Percentiles rank a stretch among this genome's conserved stretches.
Conservation (phyloP, 2,113 vertebrate genomes). For the Petromus typicus region DNA sequence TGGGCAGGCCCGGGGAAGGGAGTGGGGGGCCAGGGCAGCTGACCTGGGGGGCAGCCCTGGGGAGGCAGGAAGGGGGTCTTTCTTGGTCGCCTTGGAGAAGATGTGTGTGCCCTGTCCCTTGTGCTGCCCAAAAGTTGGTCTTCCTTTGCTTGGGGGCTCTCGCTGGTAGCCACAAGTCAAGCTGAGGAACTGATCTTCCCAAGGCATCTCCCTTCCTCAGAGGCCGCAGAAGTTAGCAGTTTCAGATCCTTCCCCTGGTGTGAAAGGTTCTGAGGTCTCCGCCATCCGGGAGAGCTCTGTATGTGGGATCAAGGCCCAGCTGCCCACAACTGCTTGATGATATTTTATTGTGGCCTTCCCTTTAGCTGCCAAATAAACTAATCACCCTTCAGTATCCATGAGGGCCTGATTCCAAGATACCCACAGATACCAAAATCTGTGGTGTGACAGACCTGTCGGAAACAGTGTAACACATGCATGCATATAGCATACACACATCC, state of each 20-base stretch:
- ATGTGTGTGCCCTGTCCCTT: neutral
- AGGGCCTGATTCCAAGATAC: neutral
- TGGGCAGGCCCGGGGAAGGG: neutral
- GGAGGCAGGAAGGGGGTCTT: neutral
- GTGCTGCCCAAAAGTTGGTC: fast-evolving
- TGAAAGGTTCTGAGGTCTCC: neutral
- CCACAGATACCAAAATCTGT: neutral
- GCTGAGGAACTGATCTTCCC: neutral
- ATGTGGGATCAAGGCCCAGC: neutral
- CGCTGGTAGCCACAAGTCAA: neutral
- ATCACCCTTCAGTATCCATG: neutral
- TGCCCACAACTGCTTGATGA: neutral
- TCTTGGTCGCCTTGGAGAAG: neutral
- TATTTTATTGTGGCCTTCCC: neutral
- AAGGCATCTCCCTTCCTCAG: neutral
- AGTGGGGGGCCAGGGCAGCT: neutral
- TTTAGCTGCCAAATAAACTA: neutral
- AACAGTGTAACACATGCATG: neutral
- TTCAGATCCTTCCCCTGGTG: no score
- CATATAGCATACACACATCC: no score
- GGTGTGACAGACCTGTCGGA: neutral
- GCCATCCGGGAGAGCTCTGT: neutral
- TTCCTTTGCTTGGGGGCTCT: neutral
- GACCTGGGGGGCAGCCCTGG: neutral
- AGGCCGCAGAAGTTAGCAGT: neutral